These are phyloP conservation scores for Drosophila virilis DNA, from an alignment of 1,140 invertebrate genomes.

Conservation along the genomic window DNA sequence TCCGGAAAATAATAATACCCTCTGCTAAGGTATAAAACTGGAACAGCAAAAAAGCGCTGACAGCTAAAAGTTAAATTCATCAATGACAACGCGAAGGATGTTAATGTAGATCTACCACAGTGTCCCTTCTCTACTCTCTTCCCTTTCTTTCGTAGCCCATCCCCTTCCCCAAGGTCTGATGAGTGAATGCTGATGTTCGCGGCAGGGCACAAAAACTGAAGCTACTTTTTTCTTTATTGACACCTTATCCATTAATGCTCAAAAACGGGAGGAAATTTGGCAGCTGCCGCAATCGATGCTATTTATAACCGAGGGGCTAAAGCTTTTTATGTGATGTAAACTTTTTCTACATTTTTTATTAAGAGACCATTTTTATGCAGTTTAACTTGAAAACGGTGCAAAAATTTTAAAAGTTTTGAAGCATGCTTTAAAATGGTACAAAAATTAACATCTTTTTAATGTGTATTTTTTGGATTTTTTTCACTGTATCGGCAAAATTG, in stretches of 20 bases:
- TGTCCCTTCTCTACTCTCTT: background rate
- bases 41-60: conserved; percentile 23
- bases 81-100: conserved; percentile 58
- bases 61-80: conserved; percentile 60
- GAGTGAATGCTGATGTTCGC: conserved; percentile 18
- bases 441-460: background rate
- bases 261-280: background rate
- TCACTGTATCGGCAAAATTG: background rate
- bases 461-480: background rate
- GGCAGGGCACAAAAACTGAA: conserved; percentile 6
- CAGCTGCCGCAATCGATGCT: conserved; percentile 28
- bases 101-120: conserved; percentile 28
- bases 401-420: background rate
- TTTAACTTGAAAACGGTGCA: background rate
- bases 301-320: conserved; percentile 20
- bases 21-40: conserved; percentile 2
- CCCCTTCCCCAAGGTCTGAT: background rate
- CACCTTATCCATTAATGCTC: conserved; percentile 31
- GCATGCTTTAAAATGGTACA: background rate
- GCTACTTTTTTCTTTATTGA: conserved; percentile 25
- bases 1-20: background rate
- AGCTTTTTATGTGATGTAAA: conserved; percentile 6
- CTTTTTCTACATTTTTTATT: background rate
- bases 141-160: too few relatives aligned
- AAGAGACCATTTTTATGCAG: background rate